Conservation (phyloP, 1,140 invertebrate genomes). For the Drosophila pectinifera region DNA sequence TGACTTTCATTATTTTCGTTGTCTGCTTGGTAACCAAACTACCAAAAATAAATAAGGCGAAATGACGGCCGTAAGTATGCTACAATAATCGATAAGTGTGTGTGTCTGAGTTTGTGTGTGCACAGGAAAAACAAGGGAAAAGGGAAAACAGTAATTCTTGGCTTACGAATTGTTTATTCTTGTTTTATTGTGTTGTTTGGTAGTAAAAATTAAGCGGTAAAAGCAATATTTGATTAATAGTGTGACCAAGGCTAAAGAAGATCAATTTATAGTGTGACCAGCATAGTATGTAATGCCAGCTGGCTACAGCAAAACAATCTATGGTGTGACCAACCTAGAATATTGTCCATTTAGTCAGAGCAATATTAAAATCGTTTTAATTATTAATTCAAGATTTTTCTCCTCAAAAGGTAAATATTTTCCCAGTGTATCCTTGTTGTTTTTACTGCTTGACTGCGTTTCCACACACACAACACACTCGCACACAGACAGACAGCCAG, state of each 20-base stretch:
- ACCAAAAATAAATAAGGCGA: constrained; percentile 35
- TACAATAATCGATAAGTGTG: constrained; percentile 76
- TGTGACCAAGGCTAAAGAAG: not conserved
- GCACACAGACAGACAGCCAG: constrained; percentile 22
- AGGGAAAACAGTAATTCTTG: not conserved
- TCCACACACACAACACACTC: constrained; percentile 37
- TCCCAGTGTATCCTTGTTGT: constrained; percentile 21
- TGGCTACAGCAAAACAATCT: too few relatives aligned
- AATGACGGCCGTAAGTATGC: constrained; percentile 74
- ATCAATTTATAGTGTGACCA: not conserved
- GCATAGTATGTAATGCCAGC: not conserved
- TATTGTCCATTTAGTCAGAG: too few relatives aligned
- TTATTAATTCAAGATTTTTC: not conserved
- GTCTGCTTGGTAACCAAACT: constrained; percentile 36
- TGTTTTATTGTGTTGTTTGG: not conserved
- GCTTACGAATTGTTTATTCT: not conserved
- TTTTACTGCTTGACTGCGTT: constrained; percentile 61
- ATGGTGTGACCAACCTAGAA: not conserved
- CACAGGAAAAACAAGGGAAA: constrained; percentile 8
- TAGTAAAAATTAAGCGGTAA: not conserved
- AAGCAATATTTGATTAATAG: not conserved
- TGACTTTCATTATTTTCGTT: constrained; percentile 62
- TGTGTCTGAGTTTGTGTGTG: constrained; percentile 12
- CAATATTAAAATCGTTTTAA: not conserved
- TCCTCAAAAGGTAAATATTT: not conserved